Evolutionary conservation across 2,113 vertebrate genomes (phyloP).

Genomic region (Micronycteris hirsuta): DNA sequence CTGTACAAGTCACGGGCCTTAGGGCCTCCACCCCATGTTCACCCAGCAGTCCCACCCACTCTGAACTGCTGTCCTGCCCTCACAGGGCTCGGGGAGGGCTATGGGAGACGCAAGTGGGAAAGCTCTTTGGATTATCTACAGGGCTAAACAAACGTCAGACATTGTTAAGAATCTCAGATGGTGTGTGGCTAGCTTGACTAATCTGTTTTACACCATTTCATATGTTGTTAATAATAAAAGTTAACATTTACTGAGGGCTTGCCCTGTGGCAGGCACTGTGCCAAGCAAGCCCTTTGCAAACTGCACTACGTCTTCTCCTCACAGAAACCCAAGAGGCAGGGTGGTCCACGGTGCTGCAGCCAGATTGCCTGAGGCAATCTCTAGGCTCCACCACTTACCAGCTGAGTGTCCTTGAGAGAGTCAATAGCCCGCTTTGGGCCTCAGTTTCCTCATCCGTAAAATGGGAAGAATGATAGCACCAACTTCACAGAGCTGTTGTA

Average conservation of each 20-base stretch:
- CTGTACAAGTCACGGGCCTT: neutral
- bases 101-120: neutral
- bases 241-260: constrained; percentile 32
- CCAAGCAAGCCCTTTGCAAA: neutral
- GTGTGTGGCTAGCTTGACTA: neutral
- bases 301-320: neutral
- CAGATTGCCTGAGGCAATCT: neutral
- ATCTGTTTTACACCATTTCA: neutral
- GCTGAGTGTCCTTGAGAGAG: neutral
- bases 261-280: neutral
- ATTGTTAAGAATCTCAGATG: constrained; percentile 28
- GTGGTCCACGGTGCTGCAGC: neutral
- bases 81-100: neutral
- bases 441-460: neutral
- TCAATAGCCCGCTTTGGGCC: neutral
- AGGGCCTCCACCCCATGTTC: neutral
- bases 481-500: neutral
- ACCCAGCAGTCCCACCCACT: neutral
- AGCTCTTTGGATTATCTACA: neutral
- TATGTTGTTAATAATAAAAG: constrained; percentile 57
- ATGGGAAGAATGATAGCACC: neutral
- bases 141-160: constrained; percentile 24
- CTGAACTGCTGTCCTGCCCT: neutral
- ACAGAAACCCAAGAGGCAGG: neutral
- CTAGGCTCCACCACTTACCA: neutral